Evolutionary conservation across 1,140 invertebrate genomes (phyloP).

Genomic region (Elymnias hypermnestra): DNA sequence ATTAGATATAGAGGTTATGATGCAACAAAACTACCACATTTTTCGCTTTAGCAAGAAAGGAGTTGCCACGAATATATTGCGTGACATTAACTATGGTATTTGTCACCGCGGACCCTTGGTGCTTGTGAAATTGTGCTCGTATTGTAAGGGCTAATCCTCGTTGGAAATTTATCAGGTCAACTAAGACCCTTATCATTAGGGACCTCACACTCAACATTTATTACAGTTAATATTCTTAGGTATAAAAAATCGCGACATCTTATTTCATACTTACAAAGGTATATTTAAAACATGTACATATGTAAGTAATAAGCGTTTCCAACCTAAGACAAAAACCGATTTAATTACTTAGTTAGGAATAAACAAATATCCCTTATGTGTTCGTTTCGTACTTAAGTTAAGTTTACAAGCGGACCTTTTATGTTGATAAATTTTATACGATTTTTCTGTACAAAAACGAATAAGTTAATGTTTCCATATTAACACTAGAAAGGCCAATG

Average conservation of each 20-base stretch:
- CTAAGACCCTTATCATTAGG: conserved; percentile 45
- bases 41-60: conserved; percentile 16
- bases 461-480: too few relatives aligned
- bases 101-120: conserved; percentile 53
- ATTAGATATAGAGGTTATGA: conserved; percentile 3
- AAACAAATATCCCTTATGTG: too few relatives aligned
- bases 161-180: conserved; percentile 58
- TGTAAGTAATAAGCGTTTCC: too few relatives aligned
- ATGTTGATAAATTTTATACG: too few relatives aligned
- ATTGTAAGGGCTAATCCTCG: conserved; percentile 67
- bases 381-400: too few relatives aligned
- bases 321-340: too few relatives aligned
- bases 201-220: conserved; percentile 18
- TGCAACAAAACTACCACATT: not conserved
- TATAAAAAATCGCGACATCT: not conserved
- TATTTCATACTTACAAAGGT: too few relatives aligned
- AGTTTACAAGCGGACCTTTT: too few relatives aligned
- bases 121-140: conserved; percentile 62
- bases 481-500: too few relatives aligned
- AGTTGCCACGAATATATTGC: conserved; percentile 37
- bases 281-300: too few relatives aligned
- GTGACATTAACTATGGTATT: conserved; percentile 44
- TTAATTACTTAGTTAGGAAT: too few relatives aligned
- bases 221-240: not conserved
- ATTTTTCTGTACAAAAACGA: too few relatives aligned